A percentile compares a stretch with the other conserved stretches of the same genome.
Evolutionary conservation across 2,888 invertebrate genomes (phyloP).

Genomic region (Baccha elongata): DNA sequence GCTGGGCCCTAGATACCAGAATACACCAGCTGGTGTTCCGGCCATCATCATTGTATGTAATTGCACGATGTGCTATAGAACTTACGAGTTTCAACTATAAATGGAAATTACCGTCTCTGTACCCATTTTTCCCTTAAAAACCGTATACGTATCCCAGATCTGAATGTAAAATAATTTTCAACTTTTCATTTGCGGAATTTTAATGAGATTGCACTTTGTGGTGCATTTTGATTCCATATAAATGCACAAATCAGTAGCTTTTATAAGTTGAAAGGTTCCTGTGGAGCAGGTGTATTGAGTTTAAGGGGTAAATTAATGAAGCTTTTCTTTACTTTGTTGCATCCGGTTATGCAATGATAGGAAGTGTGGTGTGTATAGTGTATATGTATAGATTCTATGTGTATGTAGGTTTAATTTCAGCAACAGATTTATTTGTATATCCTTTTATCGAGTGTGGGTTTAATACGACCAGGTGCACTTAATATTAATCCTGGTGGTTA

Average conservation of each 20-base stretch:
- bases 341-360: background rate
- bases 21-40: slow-evolving; percentile 3
- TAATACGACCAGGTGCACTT: no score
- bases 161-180: slow-evolving; percentile 40
- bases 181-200: slow-evolving; percentile 60
- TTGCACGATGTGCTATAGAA: slow-evolving; percentile 45
- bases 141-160: no score
- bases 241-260: slow-evolving; percentile 4
- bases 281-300: background rate
- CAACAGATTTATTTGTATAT: no score
- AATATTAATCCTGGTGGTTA: no score
- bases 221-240: slow-evolving; percentile 49
- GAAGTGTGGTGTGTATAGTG: background rate
- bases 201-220: slow-evolving; percentile 58
- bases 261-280: slow-evolving; percentile 3
- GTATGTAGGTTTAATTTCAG: no score
- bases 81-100: slow-evolving; percentile 8
- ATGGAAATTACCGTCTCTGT: slow-evolving; percentile 14
- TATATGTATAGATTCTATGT: no score
- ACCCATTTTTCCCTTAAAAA: background rate
- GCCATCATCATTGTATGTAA: slow-evolving; percentile 10
- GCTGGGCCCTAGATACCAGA: background rate
- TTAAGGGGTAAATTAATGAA: background rate
- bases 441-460: no score
- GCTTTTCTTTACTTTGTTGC: background rate